Evolutionary conservation across 2,888 invertebrate genomes (phyloP).

Genomic region (Dolichomitus sp.): DNA sequence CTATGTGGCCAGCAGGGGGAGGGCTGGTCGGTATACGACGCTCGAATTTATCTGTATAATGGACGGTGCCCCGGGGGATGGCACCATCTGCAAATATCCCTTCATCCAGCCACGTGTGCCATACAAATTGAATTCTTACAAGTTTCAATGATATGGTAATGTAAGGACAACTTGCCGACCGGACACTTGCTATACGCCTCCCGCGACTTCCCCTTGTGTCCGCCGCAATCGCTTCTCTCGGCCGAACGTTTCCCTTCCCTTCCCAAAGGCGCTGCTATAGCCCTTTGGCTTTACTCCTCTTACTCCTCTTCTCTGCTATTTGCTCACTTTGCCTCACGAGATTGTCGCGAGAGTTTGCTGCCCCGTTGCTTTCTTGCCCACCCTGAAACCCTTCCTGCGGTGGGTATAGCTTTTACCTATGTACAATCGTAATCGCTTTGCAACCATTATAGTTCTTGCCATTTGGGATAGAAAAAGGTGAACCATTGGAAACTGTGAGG

Average conservation of each 20-base stretch:
- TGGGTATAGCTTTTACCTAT: conserved; percentile 28
- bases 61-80: conserved; percentile 74
- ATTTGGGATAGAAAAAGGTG: not conserved
- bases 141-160: conserved; percentile 78
- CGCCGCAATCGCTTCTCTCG: conserved; percentile 3
- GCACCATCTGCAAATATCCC: conserved; percentile 77
- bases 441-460: conserved; percentile 51
- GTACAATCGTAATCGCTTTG: conserved; percentile 47
- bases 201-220: conserved; percentile 1
- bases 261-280: not conserved
- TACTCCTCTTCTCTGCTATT: conserved; percentile 38
- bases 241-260: not conserved
- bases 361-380: conserved; percentile 48
- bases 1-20: conserved; percentile 36
- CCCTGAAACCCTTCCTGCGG: conserved; percentile 20
- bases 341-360: conserved; percentile 62
- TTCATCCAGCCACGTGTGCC: conserved; percentile 77
- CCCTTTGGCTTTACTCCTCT: not conserved
- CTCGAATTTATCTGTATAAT: conserved; percentile 75
- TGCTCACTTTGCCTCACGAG: conserved; percentile 58
- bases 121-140: conserved; percentile 78
- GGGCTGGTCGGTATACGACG: conserved; percentile 58
- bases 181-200: conserved; percentile 72
- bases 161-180: conserved; percentile 76
- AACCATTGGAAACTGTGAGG: not conserved